Evolutionary conservation across 2,113 vertebrate species (phyloP).

Genomic region (Rattus norvegicus): DNA sequence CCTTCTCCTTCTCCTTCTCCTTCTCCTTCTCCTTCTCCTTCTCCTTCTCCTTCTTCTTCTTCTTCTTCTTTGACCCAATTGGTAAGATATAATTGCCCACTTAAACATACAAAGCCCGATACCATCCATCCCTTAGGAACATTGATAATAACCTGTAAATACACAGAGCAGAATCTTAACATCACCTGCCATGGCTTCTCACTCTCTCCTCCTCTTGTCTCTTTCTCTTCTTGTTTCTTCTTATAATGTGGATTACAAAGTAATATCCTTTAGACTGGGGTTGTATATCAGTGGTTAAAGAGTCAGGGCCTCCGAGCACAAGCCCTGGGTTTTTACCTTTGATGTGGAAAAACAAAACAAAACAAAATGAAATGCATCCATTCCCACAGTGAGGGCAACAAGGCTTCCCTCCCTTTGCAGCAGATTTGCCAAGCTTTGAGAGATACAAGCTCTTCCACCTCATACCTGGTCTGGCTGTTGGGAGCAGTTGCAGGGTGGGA

Average conservation of each 20-base stretch:
- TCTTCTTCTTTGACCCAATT: no score
- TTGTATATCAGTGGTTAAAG: background rate
- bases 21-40: no score
- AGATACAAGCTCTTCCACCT: background rate
- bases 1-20: no score
- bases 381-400: background rate
- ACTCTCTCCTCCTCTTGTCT: no score
- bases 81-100: no score
- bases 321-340: background rate
- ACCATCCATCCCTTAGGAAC: no score
- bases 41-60: no score
- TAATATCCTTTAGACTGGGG: background rate
- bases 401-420: background rate
- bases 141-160: no score
- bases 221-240: background rate
- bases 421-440: background rate
- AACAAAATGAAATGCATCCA: background rate
- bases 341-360: background rate
- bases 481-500: background rate
- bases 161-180: no score
- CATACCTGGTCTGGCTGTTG: background rate
- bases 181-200: no score
- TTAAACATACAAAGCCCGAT: no score
- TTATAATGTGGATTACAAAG: slow-evolving; percentile 1
- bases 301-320: background rate